Evolutionary conservation across 2,797 vertebrate genomes (phyloP).

Genomic region (Myripristis murdjan): DNA sequence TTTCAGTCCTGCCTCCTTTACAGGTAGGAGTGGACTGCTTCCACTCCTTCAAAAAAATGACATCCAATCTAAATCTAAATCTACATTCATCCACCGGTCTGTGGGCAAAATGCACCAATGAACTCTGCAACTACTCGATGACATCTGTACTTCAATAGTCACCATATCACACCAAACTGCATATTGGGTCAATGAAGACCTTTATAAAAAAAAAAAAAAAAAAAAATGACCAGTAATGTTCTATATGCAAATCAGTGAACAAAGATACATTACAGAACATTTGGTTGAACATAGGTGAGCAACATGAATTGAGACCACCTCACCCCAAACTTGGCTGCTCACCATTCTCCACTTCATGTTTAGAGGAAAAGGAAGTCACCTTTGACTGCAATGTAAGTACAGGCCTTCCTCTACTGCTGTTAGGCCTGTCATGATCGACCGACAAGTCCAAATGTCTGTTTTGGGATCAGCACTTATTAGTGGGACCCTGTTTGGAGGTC

Average conservation of each 20-base stretch:
- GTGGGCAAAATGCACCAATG: background rate
- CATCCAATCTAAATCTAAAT: conserved; percentile 2
- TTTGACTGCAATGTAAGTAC: conserved; percentile 20
- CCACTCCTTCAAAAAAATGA: background rate
- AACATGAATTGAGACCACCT: no score
- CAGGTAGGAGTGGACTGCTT: background rate
- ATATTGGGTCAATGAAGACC: background rate
- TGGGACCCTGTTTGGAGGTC: conserved; percentile 11
- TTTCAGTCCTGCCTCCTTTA: no score
- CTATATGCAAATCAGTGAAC: no score
- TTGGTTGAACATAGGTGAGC: background rate
- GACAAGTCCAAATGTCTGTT: conserved; percentile 28
- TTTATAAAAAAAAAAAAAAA: no score
- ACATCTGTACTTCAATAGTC: background rate
- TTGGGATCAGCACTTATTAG: conserved; percentile 33
- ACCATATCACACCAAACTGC: background rate
- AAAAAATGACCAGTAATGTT: no score
- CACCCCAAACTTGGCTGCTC: no score
- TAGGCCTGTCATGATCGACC: conserved; percentile 9
- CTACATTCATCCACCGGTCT: background rate
- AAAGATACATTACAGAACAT: no score
- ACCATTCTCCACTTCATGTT: conserved; percentile 40
- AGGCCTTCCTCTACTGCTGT: conserved; percentile 13
- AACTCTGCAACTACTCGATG: background rate
- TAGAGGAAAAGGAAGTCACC: conserved; percentile 52